Evolutionary conservation across 2,888 invertebrate species (phyloP).

Genomic region (Brachycybe producta): DNA sequence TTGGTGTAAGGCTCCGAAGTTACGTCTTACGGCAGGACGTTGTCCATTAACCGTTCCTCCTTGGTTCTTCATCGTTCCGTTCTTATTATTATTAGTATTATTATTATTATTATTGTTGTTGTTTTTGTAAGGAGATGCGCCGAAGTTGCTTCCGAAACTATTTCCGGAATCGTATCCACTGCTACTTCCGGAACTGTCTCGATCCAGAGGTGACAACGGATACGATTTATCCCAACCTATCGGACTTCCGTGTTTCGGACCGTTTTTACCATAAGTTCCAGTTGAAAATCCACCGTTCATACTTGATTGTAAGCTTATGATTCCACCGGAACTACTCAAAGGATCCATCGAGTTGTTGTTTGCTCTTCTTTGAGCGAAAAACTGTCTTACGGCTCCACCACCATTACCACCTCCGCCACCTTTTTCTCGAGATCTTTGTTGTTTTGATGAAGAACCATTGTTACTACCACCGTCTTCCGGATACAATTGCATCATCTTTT

Average conservation of each 20-base stretch:
- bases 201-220: slow-evolving; percentile 15
- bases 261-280: not conserved
- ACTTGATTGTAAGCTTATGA: slow-evolving; percentile 3
- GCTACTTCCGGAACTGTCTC: slow-evolving; percentile 11
- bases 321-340: slow-evolving; percentile 3
- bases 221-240: slow-evolving; percentile 20
- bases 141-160: slow-evolving; percentile 1
- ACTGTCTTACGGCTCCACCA: slow-evolving; percentile 13
- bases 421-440: not conserved
- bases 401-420: not conserved
- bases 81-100: not conserved
- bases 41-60: not conserved
- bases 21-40: no score
- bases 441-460: not conserved
- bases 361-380: slow-evolving; percentile 16
- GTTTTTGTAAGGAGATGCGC: no score
- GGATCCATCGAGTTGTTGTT: not conserved
- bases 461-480: slow-evolving; percentile 12
- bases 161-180: slow-evolving; percentile 14
- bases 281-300: not conserved
- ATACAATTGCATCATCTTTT: slow-evolving; percentile 17
- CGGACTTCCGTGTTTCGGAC: slow-evolving; percentile 18
- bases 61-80: not conserved
- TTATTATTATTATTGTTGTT: not conserved
- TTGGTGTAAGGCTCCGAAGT: not conserved